Conservation (phyloP, 2,888 invertebrate genomes). For the Acrobeloides nanus region DNA sequence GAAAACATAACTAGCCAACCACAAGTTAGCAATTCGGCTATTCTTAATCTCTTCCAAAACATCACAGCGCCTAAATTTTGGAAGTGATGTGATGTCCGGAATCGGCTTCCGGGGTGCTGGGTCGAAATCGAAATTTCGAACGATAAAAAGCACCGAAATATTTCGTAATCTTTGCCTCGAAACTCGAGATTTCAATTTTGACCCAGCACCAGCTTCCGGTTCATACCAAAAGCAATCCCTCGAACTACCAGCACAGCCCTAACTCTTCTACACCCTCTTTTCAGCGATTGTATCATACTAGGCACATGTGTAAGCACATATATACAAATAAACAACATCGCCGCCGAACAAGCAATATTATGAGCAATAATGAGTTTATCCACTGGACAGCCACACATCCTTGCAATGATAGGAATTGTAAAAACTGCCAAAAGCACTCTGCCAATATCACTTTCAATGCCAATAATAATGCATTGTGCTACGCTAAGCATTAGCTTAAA, state of each 20-base stretch:
- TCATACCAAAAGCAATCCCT: slow-evolving; percentile 48
- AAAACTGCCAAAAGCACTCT: slow-evolving; percentile 56
- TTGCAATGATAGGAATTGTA: slow-evolving; percentile 58
- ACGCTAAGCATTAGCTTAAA: slow-evolving; percentile 48
- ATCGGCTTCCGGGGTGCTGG: too few species aligned
- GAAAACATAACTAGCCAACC: slow-evolving; percentile 59
- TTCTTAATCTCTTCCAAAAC: slow-evolving; percentile 56
- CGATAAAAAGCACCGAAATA: too few species aligned
- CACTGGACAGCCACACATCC: slow-evolving; percentile 56
- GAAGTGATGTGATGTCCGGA: too few species aligned
- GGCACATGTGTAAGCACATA: slow-evolving; percentile 56
- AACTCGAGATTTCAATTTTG: not conserved
- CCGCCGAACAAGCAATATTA: slow-evolving; percentile 56
- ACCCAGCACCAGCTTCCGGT: not conserved
- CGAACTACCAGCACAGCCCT: slow-evolving; percentile 53
- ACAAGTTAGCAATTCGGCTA: slow-evolving; percentile 58
- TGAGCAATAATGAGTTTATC: slow-evolving; percentile 54
- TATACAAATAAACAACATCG: slow-evolving; percentile 55
- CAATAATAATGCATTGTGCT: slow-evolving; percentile 54
- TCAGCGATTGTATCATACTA: slow-evolving; percentile 52
- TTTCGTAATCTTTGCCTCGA: too few species aligned
- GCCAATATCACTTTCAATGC: slow-evolving; percentile 53
- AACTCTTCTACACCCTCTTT: slow-evolving; percentile 42
- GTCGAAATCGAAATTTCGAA: too few species aligned
- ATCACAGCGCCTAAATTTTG: slow-evolving; percentile 23